phyloP scores from a whole-genome alignment of 2,113 vertebrate genomes.

The Tenrec ecaudatus region DNA sequence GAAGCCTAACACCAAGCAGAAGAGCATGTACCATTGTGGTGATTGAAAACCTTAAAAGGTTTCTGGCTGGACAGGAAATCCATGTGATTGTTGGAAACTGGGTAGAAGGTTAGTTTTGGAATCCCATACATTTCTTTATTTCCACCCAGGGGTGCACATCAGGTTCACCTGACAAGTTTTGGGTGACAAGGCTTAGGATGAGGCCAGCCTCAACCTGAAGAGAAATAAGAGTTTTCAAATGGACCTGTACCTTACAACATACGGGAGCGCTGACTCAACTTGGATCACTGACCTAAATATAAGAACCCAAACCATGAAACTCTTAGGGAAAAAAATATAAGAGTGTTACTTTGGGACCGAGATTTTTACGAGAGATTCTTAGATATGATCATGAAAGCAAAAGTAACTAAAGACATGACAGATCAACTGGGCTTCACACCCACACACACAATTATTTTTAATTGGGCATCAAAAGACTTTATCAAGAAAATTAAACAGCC shows the following conservation, averaged over 20 bases:
- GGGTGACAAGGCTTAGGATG: background rate
- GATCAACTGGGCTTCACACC: too few species aligned
- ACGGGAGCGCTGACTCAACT: background rate
- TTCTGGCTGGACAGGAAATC: background rate
- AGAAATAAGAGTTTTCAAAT: conserved; percentile 34
- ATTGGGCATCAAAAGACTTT: background rate
- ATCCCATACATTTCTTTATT: background rate
- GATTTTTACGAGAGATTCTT: background rate
- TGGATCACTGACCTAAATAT: background rate
- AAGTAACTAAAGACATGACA: too few species aligned
- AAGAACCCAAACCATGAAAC: background rate
- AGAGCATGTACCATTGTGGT: background rate
- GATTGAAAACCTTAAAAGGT: background rate
- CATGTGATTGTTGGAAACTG: background rate
- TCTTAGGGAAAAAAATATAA: background rate
- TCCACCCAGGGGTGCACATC: background rate
- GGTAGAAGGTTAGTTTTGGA: background rate
- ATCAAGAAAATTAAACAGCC: background rate
- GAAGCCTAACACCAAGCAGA: background rate
- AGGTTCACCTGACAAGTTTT: background rate
- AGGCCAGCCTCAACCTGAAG: background rate
- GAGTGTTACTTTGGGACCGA: background rate
- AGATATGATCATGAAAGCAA: background rate
- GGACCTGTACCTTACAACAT: background rate
- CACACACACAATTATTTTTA: too few species aligned